phyloP scores from a whole-genome alignment of 2,888 invertebrate genomes.

The Cartodere bifasciata region DNA sequence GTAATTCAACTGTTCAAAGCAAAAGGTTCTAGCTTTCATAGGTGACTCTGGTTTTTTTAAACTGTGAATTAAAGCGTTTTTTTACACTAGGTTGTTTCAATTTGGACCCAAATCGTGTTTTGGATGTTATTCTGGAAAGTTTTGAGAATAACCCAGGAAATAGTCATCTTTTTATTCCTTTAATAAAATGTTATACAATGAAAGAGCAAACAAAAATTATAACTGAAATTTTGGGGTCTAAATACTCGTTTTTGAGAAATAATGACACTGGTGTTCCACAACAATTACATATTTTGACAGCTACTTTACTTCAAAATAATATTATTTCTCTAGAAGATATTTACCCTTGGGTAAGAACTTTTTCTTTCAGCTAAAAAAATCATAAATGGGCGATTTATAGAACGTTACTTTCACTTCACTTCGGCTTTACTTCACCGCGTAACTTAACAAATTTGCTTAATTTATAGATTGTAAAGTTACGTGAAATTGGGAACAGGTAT shows the following conservation, averaged over 20 bases:
- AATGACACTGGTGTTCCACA: conserved; percentile 59
- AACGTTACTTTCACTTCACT: too few relatives aligned
- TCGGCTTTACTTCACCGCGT: too few relatives aligned
- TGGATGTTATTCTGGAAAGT: conserved; percentile 92
- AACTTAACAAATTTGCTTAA: too few relatives aligned
- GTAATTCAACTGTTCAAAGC: too few relatives aligned
- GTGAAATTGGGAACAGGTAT: too few relatives aligned
- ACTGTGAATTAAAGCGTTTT: conserved; percentile 7
- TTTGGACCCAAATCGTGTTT: conserved; percentile 93
- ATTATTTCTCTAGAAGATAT: conserved; percentile 80
- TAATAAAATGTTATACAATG: conserved; percentile 81
- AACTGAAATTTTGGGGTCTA: conserved; percentile 91
- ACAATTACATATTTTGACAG: conserved; percentile 80
- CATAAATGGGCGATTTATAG: too few relatives aligned
- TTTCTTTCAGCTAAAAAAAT: background rate
- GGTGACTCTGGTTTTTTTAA: too few relatives aligned
- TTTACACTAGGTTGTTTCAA: conserved; percentile 89
- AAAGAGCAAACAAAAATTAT: conserved; percentile 73
- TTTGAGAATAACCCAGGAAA: conserved; percentile 81
- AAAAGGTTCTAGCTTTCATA: too few relatives aligned
- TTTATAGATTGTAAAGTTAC: too few relatives aligned
- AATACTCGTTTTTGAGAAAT: conserved; percentile 59
- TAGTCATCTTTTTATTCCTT: conserved; percentile 70
- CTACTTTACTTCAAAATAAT: conserved; percentile 75
- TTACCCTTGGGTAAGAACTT: conserved; percentile 68